Evolutionary conservation across 2,797 vertebrate genomes (phyloP), one percentile per base, ranked within the genome.

Genomic region (Myotis findleyi): DNA sequence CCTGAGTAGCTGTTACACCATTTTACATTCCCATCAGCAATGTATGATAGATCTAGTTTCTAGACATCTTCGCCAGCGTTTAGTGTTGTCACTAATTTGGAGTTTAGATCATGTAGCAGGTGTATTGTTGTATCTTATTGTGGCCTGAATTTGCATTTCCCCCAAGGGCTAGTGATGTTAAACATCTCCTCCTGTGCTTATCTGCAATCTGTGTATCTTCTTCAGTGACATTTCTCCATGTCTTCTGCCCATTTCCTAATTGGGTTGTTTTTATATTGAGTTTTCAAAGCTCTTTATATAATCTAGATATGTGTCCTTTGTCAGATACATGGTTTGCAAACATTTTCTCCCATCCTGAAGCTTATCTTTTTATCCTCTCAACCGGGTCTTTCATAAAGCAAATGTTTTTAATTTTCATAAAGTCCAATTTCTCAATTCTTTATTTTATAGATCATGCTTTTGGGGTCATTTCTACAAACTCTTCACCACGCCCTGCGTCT

Each of bases 351-450:
- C 33, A 23, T 11, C 27, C 72, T 69, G 13, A 13, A 55, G 36
- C 3, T 75, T 59, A 27, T 87, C 25, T 80, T 88, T 88, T 55
- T n/a, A 57, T 51, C 44, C n/a, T 87, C 51, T 83, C 44, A 82
- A 69, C 16, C 57, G 7, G 30, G 4, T 30, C 38, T 85, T 77
- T 76, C 68, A 33, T 18, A 27, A 80, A 83, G 16, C 51, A 47
- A 79, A 75, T 13, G 18, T 21, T 82, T 96, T 86, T 36, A 6
- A 81, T 88, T 88, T 95, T 81, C 57, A 85, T 95, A 36, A 72
- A 79, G 12, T 80, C 25, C 66, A 68, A 25, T 55, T 68, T 64
- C 30, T 33, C 41, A 21, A 38, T 21, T 33, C 64, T 84, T 81
- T 68, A 33, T 92, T 73, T 57, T 18, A 49, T 1, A 41, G 9